Base-by-base conservation (phyloP, 2,888 invertebrate genomes). In the Sarcophaga caerulescens region DNA sequence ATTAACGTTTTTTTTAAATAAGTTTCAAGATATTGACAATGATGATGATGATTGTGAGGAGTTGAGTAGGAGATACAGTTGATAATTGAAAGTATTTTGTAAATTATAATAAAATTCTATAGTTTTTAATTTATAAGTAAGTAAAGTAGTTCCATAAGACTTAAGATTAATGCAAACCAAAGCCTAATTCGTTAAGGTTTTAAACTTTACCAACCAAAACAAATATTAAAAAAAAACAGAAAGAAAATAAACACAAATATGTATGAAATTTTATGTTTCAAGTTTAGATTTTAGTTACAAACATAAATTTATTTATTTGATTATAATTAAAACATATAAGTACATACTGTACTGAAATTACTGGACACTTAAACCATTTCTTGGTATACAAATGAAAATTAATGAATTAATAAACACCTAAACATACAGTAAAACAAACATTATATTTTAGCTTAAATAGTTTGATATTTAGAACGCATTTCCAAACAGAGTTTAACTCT, bases 401-500 rank as follows among this genome's bases (percentile, higher is more conserved):
- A 45, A 45, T 45, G 3, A 45, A 45, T 47, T 47, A 14, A 4
- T 14, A 0, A 12, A 47, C 47, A 47, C 47, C 0, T 17, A 75
- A 57, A 68, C 23, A 17, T 14, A 52, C 52, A 69, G 0, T 12
- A 25, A 63, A 23, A 63, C 62, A 44, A 35, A 66, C 5, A 68
- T 62, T 52, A 60, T 70, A 47, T 76, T 35, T 73, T 73, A n/a
- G 78, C 75, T 82, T 80, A 81, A 63, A 68, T 77, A 74, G 74
- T 57, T 85, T 80, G 70, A 83, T 17, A 83, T 80, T 80, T 85
- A 80, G 79, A 78, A 81, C 87, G 89, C 90, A 90, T 91, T 91
- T 91, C 89, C 89, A 89, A 68, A 66, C 44, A 82, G 91, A 91
- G 90, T 91, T 88, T 65, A 91, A 91, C 91, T 91, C 91, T 87